These are phyloP conservation scores for Drosophila kokeensis DNA, from an alignment of 2,888 invertebrate genomes.

Conservation along the genomic window DNA sequence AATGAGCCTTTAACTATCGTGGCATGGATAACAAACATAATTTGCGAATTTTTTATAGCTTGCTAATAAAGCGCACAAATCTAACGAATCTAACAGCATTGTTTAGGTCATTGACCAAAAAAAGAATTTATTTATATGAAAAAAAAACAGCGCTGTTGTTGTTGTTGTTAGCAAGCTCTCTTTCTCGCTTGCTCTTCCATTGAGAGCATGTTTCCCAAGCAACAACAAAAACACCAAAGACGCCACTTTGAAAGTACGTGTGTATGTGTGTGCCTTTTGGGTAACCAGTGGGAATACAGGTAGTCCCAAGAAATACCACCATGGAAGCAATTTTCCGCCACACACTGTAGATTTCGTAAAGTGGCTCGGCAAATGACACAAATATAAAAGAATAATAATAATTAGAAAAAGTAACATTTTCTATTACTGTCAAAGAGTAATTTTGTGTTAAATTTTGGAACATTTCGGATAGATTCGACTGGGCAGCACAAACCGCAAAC, in stretches of 20 bases:
- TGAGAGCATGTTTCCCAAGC: slow-evolving; percentile 67
- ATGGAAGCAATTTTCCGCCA: background rate
- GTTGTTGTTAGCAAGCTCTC: slow-evolving; percentile 16
- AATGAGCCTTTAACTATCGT: slow-evolving; percentile 25
- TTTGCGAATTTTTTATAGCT: slow-evolving; percentile 36
- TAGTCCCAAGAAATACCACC: background rate
- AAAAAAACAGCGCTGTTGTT: slow-evolving; percentile 13
- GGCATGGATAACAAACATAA: slow-evolving; percentile 45
- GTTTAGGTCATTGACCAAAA: slow-evolving; percentile 79
- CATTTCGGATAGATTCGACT: background rate
- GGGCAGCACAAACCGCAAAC: slow-evolving; percentile 13
- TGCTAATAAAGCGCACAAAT: slow-evolving; percentile 28
- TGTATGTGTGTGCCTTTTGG: slow-evolving; percentile 19
- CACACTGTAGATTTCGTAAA: background rate
- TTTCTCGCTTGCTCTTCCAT: slow-evolving; percentile 5
- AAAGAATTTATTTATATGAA: slow-evolving; percentile 62
- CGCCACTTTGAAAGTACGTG: slow-evolving; percentile 49
- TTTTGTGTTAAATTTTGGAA: background rate
- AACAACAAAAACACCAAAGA: slow-evolving; percentile 44
- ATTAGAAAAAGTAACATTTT: background rate
- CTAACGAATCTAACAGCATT: slow-evolving; percentile 41
- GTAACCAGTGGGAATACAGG: background rate
- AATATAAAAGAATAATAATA: background rate
- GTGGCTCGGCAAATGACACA: background rate
- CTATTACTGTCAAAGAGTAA: background rate